Percentiles rank a stretch among this genome's conserved stretches.
phyloP scores from a whole-genome alignment of 2,888 invertebrate genomes.

The Acanthosepion esculentum region DNA sequence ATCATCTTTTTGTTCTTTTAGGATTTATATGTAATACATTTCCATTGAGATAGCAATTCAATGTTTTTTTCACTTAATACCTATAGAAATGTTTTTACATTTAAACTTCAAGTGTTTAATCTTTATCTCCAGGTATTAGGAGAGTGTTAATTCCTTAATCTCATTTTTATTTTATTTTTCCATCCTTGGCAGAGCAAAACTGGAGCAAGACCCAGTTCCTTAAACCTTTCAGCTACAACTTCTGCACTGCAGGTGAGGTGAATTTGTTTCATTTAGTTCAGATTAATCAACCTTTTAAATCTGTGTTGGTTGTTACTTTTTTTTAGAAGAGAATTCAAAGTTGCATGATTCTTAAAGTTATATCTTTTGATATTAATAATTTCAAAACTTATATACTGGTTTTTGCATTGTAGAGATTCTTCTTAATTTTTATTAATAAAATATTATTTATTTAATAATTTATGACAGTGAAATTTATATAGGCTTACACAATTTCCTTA shows the following conservation, averaged over 20 bases:
- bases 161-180: conserved; percentile 49
- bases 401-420: not conserved
- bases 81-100: not conserved
- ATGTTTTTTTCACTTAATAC: not conserved
- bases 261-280: not conserved
- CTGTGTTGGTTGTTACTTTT: not conserved
- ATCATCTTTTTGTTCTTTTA: not conserved
- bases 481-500: not conserved
- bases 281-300: not conserved
- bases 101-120: not conserved
- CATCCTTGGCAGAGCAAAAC: conserved; percentile 60
- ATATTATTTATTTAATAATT: no score
- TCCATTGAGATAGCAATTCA: not conserved
- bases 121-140: not conserved
- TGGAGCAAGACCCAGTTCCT: conserved; percentile 67
- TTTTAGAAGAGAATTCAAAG: not conserved
- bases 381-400: not conserved
- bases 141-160: not conserved
- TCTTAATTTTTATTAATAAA: no score
- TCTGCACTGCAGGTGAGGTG: conserved; percentile 72
- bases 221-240: conserved; percentile 69
- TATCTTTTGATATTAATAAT: not conserved
- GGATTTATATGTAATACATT: not conserved
- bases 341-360: not conserved
- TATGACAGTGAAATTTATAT: not conserved